Conservation (phyloP, 2,113 vertebrate genomes). For the Muntiacus reevesi region DNA sequence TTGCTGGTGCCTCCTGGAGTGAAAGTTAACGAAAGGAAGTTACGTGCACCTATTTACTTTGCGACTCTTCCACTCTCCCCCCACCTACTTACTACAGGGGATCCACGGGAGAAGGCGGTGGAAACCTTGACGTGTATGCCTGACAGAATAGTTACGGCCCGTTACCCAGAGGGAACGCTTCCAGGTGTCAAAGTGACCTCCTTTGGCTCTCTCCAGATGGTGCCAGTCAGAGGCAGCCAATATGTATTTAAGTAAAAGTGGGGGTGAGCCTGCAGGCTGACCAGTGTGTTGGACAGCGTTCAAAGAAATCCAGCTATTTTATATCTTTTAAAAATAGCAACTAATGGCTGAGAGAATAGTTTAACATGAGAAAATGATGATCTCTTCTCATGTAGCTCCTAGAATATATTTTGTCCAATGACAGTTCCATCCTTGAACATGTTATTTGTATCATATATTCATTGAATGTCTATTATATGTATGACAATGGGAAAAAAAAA, state of each 20-base stretch:
- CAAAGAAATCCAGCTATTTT: neutral
- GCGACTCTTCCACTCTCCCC: rapidly evolving
- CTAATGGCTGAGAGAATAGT: neutral
- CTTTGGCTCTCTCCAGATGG: neutral
- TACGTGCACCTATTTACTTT: neutral
- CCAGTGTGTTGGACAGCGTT: neutral
- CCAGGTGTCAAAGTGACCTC: neutral
- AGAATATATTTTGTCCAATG: neutral
- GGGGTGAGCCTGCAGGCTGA: neutral
- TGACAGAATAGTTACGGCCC: neutral
- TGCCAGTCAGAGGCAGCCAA: neutral
- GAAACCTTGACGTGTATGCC: neutral
- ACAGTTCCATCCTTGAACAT: neutral
- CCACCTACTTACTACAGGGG: neutral
- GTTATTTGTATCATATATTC: neutral
- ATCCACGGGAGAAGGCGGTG: neutral
- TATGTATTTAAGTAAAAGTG: neutral
- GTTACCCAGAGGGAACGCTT: neutral
- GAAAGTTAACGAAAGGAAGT: neutral
- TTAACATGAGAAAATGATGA: neutral
- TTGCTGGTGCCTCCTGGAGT: neutral
- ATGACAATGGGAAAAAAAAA: neutral
- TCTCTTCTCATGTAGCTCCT: neutral
- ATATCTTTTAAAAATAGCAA: neutral
- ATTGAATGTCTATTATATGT: neutral